Conservation (phyloP, 2,797 vertebrate genomes). For the Melanotaenia pygmaea region DNA sequence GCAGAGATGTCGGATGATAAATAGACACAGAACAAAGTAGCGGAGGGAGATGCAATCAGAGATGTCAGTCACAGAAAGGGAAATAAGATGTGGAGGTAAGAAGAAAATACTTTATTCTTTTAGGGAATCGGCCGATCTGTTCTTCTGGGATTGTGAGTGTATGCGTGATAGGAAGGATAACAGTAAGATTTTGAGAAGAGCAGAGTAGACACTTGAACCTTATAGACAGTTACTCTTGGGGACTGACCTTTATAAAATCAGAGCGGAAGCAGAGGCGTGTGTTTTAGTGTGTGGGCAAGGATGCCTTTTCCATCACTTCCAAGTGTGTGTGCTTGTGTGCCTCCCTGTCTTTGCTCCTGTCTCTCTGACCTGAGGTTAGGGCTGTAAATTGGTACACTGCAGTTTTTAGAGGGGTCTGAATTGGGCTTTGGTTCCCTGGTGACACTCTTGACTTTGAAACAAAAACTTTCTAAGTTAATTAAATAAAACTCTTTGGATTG, state of each 20-base stretch:
- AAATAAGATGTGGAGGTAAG: conserved; percentile 17
- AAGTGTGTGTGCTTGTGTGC: conserved; percentile 26
- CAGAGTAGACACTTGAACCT: conserved; percentile 58
- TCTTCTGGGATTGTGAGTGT: conserved; percentile 29
- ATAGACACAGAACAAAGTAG: conserved; percentile 2
- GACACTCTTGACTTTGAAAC: conserved; percentile 73
- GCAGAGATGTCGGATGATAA: background rate
- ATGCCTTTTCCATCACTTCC: conserved; percentile 11
- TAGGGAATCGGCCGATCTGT: conserved; percentile 48
- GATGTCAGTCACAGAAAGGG: conserved; percentile 15
- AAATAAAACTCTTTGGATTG: conserved; percentile 56
- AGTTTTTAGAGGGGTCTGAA: conserved; percentile 56
- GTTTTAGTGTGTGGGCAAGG: conserved; percentile 15
- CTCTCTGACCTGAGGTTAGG: conserved; percentile 66
- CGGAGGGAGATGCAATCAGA: conserved; percentile 6
- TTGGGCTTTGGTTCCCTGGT: conserved; percentile 57
- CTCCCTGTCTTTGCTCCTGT: conserved; percentile 35
- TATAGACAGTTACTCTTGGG: conserved; percentile 58
- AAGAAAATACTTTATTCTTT: conserved; percentile 50
- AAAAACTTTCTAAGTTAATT: conserved; percentile 74
- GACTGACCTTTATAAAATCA: conserved; percentile 72
- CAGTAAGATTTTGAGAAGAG: conserved; percentile 53
- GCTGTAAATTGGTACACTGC: conserved; percentile 70
- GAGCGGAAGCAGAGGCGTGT: conserved; percentile 44
- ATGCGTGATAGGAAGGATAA: conserved; percentile 19